Evolutionary conservation across 2,113 vertebrate species (phyloP), one percentile per base, ranked within the genome.

Genomic region (Peucedramus taeniatus): DNA sequence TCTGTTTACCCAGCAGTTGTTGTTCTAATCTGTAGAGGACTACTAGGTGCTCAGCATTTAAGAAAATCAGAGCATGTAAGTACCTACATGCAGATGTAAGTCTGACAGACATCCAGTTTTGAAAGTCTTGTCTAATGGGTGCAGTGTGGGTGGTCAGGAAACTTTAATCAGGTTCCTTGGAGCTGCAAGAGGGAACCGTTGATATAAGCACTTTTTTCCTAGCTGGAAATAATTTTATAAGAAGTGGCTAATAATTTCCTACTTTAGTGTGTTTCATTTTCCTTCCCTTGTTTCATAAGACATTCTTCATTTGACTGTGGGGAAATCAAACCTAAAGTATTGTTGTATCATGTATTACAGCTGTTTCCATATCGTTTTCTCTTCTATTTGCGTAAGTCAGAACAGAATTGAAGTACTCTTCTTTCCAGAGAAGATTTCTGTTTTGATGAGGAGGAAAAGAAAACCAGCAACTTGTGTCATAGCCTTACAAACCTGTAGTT

Each of bases 331-430:
- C 57, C 42, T 74, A 21, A 91, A 89, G 22, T 69, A 33, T 47
- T 87, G 57, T 49, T 76, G 18, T 66, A 42, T 77, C 45, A 8
- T 70, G 30, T 65, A 33, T 78, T 87, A 64, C 45, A 72, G 72
- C 56, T 91, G 49, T 44, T 92, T 44, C 47, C 50, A 19, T 85
- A 68, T 45, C 0, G 71, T 83, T 87, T 90, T 80, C 59, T 77
- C 30, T 92, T 90, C 37, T 94, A n/a, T 91, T 93, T 94, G 71
- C 49, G 1, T 83, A 90, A 94, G 42, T 87, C 31, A 61, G 66
- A 92, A 79, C 51, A 77, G 53, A 74, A 87, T 31, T 83, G 66
- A 85, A 89, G 75, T 86, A 35, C 35, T 61, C 45, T 75, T 92
- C 47, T 87, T 85, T 56, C 27, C 82, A 69, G 64, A 68, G 82